A percentile compares a stretch with the other conserved stretches of the same genome.
Conservation (phyloP, 1,140 invertebrate genomes). For the Pseudoatta argentina region DNA sequence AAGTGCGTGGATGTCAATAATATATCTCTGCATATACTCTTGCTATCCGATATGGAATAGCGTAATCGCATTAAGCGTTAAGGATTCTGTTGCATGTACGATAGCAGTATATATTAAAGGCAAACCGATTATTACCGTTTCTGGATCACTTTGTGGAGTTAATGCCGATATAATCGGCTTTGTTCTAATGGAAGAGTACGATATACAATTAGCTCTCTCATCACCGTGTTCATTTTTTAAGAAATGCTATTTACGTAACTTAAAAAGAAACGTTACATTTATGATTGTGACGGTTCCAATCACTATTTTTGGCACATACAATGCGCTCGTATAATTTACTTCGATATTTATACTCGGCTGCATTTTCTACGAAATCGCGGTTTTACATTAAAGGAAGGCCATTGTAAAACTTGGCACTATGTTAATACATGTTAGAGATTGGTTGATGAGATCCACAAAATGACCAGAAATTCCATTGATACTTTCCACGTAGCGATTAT, state of each 20-base stretch:
- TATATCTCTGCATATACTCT: neutral
- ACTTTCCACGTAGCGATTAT: conserved; percentile 7
- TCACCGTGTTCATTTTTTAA: neutral
- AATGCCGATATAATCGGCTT: neutral
- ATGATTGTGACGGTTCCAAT: neutral
- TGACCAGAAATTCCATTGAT: conserved; percentile 35
- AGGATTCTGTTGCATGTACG: conserved; percentile 31
- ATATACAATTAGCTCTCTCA: neutral
- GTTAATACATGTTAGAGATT: neutral
- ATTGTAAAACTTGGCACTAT: conserved; percentile 30
- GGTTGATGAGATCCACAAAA: conserved; percentile 37
- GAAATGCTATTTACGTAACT: neutral
- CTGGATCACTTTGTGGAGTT: conserved; percentile 65
- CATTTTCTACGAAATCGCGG: neutral
- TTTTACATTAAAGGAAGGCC: conserved; percentile 30
- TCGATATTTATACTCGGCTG: neutral
- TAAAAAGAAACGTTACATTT: neutral
- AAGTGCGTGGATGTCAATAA: conserved; percentile 20
- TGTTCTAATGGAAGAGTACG: conserved; percentile 11
- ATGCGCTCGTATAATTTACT: neutral
- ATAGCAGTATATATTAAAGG: conserved; percentile 50
- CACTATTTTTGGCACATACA: conserved; percentile 28
- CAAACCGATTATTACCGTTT: conserved; percentile 53
- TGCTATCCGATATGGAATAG: conserved; percentile 39
- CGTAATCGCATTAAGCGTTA: conserved; percentile 38